Percentiles rank a stretch among this genome's conserved stretches.
phyloP scores from a whole-genome alignment of 2,888 invertebrate genomes.

The Cephus rjabovi region DNA sequence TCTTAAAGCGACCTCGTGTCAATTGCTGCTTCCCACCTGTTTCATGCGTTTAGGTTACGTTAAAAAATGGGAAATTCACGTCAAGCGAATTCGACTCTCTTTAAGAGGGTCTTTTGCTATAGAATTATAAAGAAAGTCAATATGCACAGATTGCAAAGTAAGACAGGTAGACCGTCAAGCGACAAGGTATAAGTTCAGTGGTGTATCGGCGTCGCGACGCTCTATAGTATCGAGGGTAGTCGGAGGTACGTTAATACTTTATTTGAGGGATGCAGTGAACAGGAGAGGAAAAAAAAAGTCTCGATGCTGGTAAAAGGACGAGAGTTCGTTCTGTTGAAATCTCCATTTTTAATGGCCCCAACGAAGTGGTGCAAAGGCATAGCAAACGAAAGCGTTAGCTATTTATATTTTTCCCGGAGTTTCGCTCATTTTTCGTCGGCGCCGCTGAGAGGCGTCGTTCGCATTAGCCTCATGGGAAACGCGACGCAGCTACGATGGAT shows the following conservation, averaged over 20 bases:
- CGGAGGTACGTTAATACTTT: too few relatives aligned
- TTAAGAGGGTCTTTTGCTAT: too few relatives aligned
- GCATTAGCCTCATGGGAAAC: background rate
- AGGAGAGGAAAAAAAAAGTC: too few relatives aligned
- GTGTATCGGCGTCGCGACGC: too few relatives aligned
- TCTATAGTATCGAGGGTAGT: too few relatives aligned
- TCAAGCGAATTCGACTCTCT: background rate
- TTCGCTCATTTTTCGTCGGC: background rate
- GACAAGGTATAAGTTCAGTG: too few relatives aligned
- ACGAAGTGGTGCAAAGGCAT: background rate
- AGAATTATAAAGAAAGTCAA: too few relatives aligned
- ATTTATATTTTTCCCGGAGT: background rate
- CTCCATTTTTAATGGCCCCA: background rate
- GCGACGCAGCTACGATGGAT: constrained; percentile 14
- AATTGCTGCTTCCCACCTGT: background rate
- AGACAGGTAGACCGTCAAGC: too few relatives aligned
- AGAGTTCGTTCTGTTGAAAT: background rate
- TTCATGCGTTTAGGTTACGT: background rate
- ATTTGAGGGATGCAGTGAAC: too few relatives aligned
- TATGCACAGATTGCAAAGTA: too few relatives aligned
- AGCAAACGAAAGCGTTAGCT: background rate
- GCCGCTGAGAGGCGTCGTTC: background rate
- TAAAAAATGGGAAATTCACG: background rate
- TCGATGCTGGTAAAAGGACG: background rate
- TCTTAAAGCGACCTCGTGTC: background rate